A percentile compares a stretch with the other conserved stretches of the same genome.
These are phyloP conservation scores for Andrena flavipes DNA, from an alignment of 2,888 invertebrate genomes.

Conservation along the genomic window DNA sequence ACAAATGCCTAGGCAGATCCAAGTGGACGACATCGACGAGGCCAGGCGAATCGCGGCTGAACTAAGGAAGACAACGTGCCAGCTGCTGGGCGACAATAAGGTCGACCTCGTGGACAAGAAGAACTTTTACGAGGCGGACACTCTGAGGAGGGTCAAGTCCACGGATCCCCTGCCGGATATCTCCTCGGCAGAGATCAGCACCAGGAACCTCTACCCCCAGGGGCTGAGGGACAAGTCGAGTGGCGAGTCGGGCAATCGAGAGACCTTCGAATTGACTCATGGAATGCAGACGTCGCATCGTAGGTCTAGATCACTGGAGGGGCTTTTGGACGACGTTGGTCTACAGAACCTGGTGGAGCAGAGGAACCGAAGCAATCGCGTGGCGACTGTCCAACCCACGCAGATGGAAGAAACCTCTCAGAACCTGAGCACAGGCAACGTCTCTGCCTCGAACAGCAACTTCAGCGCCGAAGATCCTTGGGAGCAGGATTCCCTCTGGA, in stretches of 20 bases:
- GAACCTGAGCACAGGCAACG: not conserved
- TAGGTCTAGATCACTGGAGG: slow-evolving; percentile 87
- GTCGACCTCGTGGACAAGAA: slow-evolving; percentile 87
- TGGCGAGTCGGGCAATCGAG: slow-evolving; percentile 56
- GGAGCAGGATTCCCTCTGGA: slow-evolving; percentile 94
- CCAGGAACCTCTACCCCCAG: slow-evolving; percentile 83
- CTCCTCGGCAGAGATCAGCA: slow-evolving; percentile 74
- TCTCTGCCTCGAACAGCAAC: slow-evolving; percentile 8
- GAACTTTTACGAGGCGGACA: slow-evolving; percentile 90
- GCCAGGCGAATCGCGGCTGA: slow-evolving; percentile 82
- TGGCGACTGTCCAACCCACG: slow-evolving; percentile 50
- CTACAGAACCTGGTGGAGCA: slow-evolving; percentile 79
- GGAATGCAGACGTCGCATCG: slow-evolving; percentile 81
- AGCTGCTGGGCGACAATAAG: slow-evolving; percentile 81
- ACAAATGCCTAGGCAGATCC: slow-evolving; percentile 79
- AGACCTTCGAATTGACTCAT: slow-evolving; percentile 49
- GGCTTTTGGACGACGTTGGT: slow-evolving; percentile 86
- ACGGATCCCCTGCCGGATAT: slow-evolving; percentile 81
- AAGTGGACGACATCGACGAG: slow-evolving; percentile 80
- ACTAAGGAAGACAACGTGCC: slow-evolving; percentile 81
- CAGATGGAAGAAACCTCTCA: slow-evolving; percentile 37
- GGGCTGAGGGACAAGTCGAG: slow-evolving; percentile 82
- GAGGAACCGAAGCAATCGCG: slow-evolving; percentile 74
- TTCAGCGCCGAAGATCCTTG: slow-evolving; percentile 88
- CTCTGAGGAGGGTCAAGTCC: slow-evolving; percentile 86